Base-by-base conservation (phyloP, 2,113 vertebrate genomes). In the Tenrec ecaudatus region DNA sequence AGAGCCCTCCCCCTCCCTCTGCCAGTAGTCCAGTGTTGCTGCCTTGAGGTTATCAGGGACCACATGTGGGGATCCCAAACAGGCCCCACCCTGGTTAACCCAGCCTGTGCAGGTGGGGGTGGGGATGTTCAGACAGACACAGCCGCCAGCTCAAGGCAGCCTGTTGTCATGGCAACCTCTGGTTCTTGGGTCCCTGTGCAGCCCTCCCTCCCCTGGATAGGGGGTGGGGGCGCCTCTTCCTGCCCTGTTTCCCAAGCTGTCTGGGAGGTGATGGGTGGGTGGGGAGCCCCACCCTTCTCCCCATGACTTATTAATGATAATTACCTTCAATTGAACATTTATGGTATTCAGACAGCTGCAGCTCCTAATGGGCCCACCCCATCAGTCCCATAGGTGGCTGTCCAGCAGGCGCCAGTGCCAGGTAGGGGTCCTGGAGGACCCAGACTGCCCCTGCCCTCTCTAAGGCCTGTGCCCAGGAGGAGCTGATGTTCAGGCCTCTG, bases 261-360 rank as follows among this genome's bases (percentile, higher is more conserved):
- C 66, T 79, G n/a, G 86, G 62, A 88, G 80, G 47, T 14, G 58
- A 73, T 1, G 2, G 57, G 33, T 73, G 71, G 64, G 29, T n/a
- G 25, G 43, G 47, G 25, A 11, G 36, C 23, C 36, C 9, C 62
- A 0, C 14, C 3, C 40, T 31, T 20, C 25, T 53, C 25, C 36
- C 47, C 36, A 33, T 90, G 29, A 85, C 69, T 95, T 93, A 90
- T 75, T 90, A 57, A 90, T 84, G 89, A 62, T 87, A 47, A 82
- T 73, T n/a, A 53, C 11, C 29, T 22, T 43, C 31, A 38, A 9
- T 85, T 47, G 75, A 92, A 93, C 40, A 66, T 89, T 79, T 81
- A 92, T 73, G 43, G 75, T 57, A 57, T 68, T 20, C 11, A 25
- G 47, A 27, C 79, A 87, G 68, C 87, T 78, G 66, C n/a, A 23